These are phyloP conservation scores for Suncus etruscus DNA, from an alignment of 2,113 vertebrate genomes.

Conservation along the genomic window DNA sequence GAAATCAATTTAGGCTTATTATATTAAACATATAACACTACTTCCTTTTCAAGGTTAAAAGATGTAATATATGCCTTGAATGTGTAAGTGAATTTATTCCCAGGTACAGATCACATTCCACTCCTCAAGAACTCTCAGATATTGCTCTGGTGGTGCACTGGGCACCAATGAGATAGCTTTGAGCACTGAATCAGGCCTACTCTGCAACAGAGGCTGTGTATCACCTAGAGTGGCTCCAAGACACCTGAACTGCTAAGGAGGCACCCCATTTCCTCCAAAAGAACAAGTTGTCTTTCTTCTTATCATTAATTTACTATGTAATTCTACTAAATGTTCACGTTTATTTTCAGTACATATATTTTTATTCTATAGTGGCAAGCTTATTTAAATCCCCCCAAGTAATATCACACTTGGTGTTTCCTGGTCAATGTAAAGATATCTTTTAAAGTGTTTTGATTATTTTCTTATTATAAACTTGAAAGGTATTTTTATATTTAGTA, in stretches of 20 bases:
- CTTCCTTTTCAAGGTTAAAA: not conserved
- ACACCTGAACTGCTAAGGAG: no score
- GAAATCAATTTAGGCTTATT: conserved; percentile 21
- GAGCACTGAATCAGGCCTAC: not conserved
- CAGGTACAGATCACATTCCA: no score
- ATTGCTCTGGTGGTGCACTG: not conserved
- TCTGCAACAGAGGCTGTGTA: no score
- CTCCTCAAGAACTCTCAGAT: no score
- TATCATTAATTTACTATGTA: not conserved
- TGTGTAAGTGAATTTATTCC: not conserved
- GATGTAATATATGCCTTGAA: no score
- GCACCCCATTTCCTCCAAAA: no score
- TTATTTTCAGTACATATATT: conserved; percentile 5
- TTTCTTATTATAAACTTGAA: conserved; percentile 26
- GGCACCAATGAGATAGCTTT: not conserved
- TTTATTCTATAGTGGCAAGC: not conserved
- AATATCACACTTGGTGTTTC: not conserved
- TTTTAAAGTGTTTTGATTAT: not conserved
- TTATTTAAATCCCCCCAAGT: conserved; percentile 6
- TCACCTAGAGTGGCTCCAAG: no score
- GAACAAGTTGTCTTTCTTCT: not conserved
- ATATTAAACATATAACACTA: conserved; percentile 5
- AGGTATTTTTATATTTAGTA: not conserved
- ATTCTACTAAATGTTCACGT: not conserved
- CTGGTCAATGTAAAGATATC: not conserved